Percentiles rank a stretch among this genome's conserved stretches.
These are phyloP conservation scores for Triplophysa bombifrons DNA, from an alignment of 2,797 vertebrate species.

Conservation along the genomic window DNA sequence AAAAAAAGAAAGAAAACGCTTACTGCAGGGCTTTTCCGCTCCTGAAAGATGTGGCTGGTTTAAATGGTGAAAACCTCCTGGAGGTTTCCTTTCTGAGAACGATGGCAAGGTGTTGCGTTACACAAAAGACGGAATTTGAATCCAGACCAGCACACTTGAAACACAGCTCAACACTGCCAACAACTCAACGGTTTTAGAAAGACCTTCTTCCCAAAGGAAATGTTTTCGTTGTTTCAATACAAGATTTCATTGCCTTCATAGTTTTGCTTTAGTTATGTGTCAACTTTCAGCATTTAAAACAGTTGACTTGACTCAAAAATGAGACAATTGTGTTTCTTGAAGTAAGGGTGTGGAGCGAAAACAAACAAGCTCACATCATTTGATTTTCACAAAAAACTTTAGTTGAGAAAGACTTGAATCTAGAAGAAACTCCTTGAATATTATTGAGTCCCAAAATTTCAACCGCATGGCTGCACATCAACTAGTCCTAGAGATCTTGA, in stretches of 20 bases:
- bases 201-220: conserved; percentile 13
- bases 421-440: background rate
- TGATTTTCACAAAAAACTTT: too few species aligned
- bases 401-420: too few species aligned
- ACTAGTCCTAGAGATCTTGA: background rate
- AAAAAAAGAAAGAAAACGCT: conserved; percentile 32
- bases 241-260: background rate
- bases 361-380: too few species aligned
- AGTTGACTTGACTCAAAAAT: too few species aligned
- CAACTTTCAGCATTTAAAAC: too few species aligned
- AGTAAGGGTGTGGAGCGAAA: too few species aligned
- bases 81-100: conserved; percentile 72
- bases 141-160: conserved; percentile 62
- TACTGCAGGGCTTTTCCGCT: conserved; percentile 51
- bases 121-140: conserved; percentile 52
- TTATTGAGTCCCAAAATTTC: too few species aligned
- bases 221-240: background rate
- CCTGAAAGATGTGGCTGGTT: conserved; percentile 61
- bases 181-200: conserved; percentile 13
- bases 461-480: background rate
- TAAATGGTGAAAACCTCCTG: conserved; percentile 55
- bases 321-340: too few species aligned
- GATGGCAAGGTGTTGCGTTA: conserved; percentile 67
- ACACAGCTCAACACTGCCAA: conserved; percentile 41
- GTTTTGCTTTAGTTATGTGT: background rate